phyloP scores from a whole-genome alignment of 2,888 invertebrate genomes.

The Xestia sexstrigata region DNA sequence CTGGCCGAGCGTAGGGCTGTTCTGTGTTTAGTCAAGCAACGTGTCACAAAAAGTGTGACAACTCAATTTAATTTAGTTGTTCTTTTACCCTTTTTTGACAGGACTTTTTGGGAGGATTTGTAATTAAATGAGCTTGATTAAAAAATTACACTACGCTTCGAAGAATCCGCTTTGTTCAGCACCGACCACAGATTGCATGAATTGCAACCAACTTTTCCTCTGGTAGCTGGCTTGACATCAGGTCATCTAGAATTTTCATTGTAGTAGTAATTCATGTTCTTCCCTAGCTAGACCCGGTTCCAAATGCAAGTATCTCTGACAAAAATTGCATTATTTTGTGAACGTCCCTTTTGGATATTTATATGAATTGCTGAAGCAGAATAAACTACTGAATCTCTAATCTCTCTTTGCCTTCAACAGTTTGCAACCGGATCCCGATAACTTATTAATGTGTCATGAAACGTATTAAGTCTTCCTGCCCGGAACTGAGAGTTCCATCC shows the following conservation, averaged over 20 bases:
- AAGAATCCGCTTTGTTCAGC: background rate
- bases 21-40: conserved; percentile 31
- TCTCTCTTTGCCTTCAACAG: background rate
- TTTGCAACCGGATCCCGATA: background rate
- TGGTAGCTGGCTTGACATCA: background rate
- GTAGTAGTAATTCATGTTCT: background rate
- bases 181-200: background rate
- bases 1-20: conserved; percentile 69
- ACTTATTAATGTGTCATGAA: background rate
- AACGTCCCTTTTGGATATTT: background rate
- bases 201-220: background rate
- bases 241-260: background rate
- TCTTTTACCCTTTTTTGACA: conserved; percentile 8
- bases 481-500: conserved; percentile 53
- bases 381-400: background rate
- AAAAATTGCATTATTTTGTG: background rate
- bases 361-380: background rate
- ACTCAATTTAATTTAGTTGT: conserved; percentile 36
- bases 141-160: background rate
- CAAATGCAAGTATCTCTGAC: background rate
- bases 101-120: background rate
- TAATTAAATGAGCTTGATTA: conserved; percentile 22
- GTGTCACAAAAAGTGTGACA: conserved; percentile 46
- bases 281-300: background rate
- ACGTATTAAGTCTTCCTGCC: background rate